A percentile compares a stretch with the other conserved stretches of the same genome.
These are phyloP conservation scores for Phataginus tricuspis DNA, from an alignment of 2,797 vertebrate species.

Conservation along the genomic window DNA sequence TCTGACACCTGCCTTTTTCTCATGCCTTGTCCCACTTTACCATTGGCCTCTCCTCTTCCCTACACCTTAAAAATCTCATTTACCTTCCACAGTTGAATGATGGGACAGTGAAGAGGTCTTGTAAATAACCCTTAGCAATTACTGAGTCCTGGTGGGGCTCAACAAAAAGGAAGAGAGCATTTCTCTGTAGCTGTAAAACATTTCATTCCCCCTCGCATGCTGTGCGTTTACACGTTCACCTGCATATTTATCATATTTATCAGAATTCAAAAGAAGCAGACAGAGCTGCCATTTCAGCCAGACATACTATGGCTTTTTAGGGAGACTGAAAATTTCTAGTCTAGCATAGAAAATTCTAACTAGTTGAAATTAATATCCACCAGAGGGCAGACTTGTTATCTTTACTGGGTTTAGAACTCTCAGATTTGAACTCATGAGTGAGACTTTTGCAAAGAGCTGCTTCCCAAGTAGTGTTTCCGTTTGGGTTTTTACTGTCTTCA, in stretches of 20 bases:
- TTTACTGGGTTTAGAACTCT: not conserved
- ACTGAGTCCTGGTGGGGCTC: not conserved
- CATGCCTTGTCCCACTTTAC: not conserved
- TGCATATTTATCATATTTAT: not conserved
- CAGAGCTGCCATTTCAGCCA: not conserved
- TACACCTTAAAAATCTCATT: constrained; percentile 31
- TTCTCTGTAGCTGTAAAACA: not conserved
- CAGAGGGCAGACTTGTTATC: constrained; percentile 83
- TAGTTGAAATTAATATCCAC: constrained; percentile 55
- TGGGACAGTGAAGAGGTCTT: not conserved
- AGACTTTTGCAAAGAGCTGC: not conserved
- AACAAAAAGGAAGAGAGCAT: not conserved
- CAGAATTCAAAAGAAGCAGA: not conserved
- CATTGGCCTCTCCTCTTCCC: not conserved
- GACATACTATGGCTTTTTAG: accelerated
- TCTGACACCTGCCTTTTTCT: not conserved
- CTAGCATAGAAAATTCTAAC: not conserved
- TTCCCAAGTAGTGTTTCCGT: not conserved
- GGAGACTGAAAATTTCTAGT: not conserved
- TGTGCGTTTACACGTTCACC: not conserved
- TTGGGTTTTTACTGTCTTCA: not conserved
- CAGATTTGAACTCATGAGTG: accelerated
- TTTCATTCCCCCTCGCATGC: accelerated
- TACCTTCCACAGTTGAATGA: not conserved
- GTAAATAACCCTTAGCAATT: not conserved